A percentile compares a stretch with the other conserved stretches of the same genome.
Evolutionary conservation across 2,113 vertebrate species (phyloP).

Genomic region (Cromileptes altivelis): DNA sequence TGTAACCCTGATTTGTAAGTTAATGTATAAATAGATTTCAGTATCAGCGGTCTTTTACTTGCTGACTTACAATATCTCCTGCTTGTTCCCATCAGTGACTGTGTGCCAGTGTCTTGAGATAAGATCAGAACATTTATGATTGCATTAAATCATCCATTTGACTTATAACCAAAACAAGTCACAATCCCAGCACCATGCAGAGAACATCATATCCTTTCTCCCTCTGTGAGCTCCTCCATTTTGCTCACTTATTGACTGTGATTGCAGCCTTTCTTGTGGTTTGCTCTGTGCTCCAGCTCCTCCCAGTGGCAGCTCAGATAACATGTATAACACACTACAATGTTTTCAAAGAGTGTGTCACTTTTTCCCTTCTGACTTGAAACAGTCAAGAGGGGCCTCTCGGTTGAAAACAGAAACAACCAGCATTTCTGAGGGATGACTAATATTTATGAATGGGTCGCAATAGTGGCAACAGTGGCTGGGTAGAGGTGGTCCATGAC

Average conservation of each 20-base stretch:
- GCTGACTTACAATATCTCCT: neutral
- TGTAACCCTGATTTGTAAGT: neutral
- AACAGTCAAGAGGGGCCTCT: neutral
- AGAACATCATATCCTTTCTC: neutral
- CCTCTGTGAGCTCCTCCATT: neutral
- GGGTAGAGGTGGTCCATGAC: neutral
- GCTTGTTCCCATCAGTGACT: neutral
- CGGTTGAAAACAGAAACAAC: neutral
- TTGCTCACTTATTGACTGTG: neutral
- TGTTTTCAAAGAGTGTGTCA: slow-evolving; percentile 23
- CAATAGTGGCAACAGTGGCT: neutral
- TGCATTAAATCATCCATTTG: too few relatives aligned
- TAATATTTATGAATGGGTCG: slow-evolving; percentile 45
- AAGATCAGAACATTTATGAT: neutral
- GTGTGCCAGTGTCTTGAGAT: neutral
- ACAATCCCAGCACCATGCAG: neutral
- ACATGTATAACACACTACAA: neutral
- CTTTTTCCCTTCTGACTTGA: slow-evolving; percentile 4
- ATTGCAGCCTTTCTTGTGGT: neutral
- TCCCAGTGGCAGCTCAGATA: slow-evolving; percentile 44
- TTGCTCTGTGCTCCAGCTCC: slow-evolving; percentile 50
- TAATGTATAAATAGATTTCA: neutral
- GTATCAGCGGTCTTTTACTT: neutral
- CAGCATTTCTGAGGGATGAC: slow-evolving; percentile 31
- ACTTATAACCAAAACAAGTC: neutral